These are phyloP conservation scores for Acrocephalus scirpaceus DNA, from an alignment of 2,797 vertebrate genomes.

Conservation along the genomic window DNA sequence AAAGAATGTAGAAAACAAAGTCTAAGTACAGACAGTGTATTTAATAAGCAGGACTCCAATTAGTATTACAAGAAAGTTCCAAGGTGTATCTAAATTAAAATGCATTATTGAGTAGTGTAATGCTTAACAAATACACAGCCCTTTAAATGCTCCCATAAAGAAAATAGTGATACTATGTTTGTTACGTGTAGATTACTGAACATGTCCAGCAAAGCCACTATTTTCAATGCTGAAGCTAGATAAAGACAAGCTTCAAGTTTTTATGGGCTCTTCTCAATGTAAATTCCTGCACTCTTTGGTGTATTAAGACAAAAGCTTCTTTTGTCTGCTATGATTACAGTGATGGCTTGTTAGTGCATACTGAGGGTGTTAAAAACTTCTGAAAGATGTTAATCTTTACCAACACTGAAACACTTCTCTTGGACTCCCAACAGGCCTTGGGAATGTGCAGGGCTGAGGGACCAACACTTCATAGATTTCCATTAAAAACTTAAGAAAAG, in stretches of 20 bases:
- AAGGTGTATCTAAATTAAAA: not conserved
- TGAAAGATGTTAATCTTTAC: not conserved
- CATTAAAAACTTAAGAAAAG: not conserved
- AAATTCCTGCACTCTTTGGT: not conserved
- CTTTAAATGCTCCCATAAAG: not conserved
- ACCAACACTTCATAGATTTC: not conserved
- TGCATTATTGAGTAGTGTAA: not conserved
- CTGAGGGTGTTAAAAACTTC: not conserved
- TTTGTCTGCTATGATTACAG: not conserved
- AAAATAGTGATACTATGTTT: not conserved
- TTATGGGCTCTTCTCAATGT: not conserved
- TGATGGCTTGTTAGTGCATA: not conserved
- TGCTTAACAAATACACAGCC: not conserved
- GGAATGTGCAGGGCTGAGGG: not conserved
- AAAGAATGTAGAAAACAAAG: not conserved
- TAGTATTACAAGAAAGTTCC: not conserved
- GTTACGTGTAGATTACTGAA: not conserved
- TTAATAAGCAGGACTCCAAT: not conserved
- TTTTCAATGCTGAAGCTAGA: not conserved
- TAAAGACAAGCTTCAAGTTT: not conserved
- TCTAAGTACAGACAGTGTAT: not conserved
- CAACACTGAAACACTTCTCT: not conserved
- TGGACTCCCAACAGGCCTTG: not conserved
- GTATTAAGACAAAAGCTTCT: not conserved
- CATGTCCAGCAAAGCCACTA: not conserved